A percentile compares a stretch with the other conserved stretches of the same genome.
phyloP scores from a whole-genome alignment of 2,113 vertebrate species.

The Rhombomys opimus region DNA sequence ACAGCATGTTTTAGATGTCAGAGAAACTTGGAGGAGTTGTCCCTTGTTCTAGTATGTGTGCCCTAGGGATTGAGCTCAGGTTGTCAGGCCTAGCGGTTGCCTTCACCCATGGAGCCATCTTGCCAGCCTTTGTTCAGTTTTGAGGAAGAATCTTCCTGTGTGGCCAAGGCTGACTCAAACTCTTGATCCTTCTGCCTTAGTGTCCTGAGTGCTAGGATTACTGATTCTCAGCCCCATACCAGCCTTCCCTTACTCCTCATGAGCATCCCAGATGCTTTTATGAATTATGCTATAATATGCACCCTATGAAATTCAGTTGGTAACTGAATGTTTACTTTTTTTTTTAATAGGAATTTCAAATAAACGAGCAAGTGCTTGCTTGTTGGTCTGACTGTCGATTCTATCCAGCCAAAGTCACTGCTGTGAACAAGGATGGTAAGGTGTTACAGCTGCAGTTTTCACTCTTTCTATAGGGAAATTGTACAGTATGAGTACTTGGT shows the following conservation, averaged over 20 bases:
- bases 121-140: background rate
- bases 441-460: conserved; percentile 48
- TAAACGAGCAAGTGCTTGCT: conserved; percentile 95
- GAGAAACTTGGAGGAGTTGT: background rate
- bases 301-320: conserved; percentile 48
- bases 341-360: conserved; percentile 90
- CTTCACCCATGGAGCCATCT: background rate
- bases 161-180: background rate
- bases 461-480: background rate
- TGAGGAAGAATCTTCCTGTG: background rate
- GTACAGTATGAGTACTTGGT: conserved; percentile 40
- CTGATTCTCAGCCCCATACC: too few relatives aligned
- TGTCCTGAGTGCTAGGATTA: background rate
- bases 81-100: background rate
- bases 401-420: conserved; percentile 97
- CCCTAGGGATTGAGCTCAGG: background rate
- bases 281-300: conserved; percentile 44
- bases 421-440: conserved; percentile 97
- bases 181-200: background rate
- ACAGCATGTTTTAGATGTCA: background rate
- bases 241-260: background rate
- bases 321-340: conserved; percentile 65
- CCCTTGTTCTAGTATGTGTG: background rate
- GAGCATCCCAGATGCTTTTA: background rate
- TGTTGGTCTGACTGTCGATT: conserved; percentile 99